Conservation (phyloP, 2,888 invertebrate genomes). For the Chydorus sphaericus region DNA sequence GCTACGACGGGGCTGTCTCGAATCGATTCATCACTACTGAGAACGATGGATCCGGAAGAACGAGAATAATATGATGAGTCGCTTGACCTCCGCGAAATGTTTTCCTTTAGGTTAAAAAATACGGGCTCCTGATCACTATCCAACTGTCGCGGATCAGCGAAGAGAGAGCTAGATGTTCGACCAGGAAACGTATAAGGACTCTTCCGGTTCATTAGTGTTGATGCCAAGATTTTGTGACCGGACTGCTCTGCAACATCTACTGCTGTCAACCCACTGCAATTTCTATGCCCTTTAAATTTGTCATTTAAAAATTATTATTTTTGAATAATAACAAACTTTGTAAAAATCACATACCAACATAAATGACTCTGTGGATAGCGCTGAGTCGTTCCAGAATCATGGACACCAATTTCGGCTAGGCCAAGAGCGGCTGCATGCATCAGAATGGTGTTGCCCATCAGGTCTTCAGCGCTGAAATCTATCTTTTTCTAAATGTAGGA, state of each 20-base stretch:
- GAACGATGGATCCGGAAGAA: too few relatives aligned
- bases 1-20: too few relatives aligned
- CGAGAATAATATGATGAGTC: too few relatives aligned
- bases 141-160: neutral
- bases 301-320: neutral
- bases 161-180: neutral
- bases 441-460: neutral
- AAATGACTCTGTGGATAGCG: neutral
- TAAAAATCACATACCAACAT: neutral
- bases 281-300: neutral
- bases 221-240: neutral
- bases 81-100: too few relatives aligned
- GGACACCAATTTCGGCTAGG: neutral
- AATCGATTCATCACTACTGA: too few relatives aligned
- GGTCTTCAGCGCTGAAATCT: neutral
- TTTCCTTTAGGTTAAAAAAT: too few relatives aligned
- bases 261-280: neutral
- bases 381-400: neutral
- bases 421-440: neutral
- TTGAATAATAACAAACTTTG: neutral
- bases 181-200: neutral
- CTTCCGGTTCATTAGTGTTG: neutral
- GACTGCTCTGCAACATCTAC: neutral
- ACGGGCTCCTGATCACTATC: too few relatives aligned
- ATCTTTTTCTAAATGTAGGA: too few relatives aligned